Evolutionary conservation across 2,888 invertebrate species (phyloP), one percentile per base, ranked within the genome.

Genomic region (Pachydiplax longipennis): DNA sequence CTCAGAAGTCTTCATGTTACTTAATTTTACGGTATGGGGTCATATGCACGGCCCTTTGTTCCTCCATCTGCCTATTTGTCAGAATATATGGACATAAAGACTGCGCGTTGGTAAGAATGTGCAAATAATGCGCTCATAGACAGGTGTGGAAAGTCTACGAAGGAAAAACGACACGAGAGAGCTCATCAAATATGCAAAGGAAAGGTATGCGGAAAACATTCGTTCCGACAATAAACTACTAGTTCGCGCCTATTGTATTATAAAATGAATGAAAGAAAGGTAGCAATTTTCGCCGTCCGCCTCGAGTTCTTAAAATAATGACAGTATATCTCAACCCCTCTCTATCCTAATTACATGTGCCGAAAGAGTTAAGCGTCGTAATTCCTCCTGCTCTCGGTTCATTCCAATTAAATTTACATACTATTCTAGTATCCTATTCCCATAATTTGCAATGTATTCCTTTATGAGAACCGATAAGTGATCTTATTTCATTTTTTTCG

Each of bases 321-420:
- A 13, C 87, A n/a, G n/a, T 37, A n/a, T 25, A 37, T 61, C 15
- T 37, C 40, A 61, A 35, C 61, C 40, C 61, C 61, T 87, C 48
- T n/a, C 12, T 87, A 0, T 61, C 87, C 61, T 87, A 87, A 87
- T 87, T 87, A 87, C 87, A 87, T 22, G 87, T 87, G 58, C n/a
- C 37, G 35, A 61, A 35, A 61, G 87, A 4, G 58, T 61, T 87
- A 37, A 31, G 15, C 61, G 87, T 22, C 61, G 87, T 87, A 87
- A 87, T 87, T 61, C 40, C 61, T 65, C 87, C 87, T 87, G 87
- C 65, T 87, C 40, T 61, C 87, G 10, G 87, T 13, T 65, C 87
- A 37, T 87, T 87, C 87, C 87, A 87, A 87, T 87, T 87, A 87
- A 35, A 87, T 87, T 87, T 87, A 87, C 87, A 87, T 87, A 87